Percentiles rank a stretch among this genome's conserved stretches.
Conservation (phyloP, 1,140 invertebrate species). For the Anadara kagoshimensis region DNA sequence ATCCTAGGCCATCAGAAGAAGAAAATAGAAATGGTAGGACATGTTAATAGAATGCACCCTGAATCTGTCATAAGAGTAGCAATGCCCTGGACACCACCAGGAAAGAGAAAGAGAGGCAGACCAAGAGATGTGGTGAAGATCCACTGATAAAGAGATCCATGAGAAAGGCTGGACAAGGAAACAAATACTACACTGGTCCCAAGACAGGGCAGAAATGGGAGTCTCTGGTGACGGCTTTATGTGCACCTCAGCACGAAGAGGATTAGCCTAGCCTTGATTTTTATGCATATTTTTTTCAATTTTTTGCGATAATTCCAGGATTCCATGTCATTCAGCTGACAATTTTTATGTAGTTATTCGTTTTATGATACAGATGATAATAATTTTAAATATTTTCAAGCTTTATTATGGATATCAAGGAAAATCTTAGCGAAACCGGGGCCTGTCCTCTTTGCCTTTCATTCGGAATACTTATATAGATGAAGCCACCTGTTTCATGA, state of each 20-base stretch:
- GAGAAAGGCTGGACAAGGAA: conserved; percentile 8
- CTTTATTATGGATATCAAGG: too few relatives aligned
- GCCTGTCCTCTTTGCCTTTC: too few relatives aligned
- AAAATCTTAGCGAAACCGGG: too few relatives aligned
- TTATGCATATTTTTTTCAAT: too few relatives aligned
- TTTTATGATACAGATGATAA: too few relatives aligned
- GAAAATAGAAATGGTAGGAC: conserved; percentile 25
- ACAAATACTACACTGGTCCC: conserved; percentile 19
- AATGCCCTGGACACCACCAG: conserved; percentile 26
- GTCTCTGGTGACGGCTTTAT: conserved; percentile 29
- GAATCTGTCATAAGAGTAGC: conserved; percentile 21
- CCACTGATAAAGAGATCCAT: conserved; percentile 21
- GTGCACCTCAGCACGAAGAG: conserved; percentile 16
- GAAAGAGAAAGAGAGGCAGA: conserved; percentile 21
- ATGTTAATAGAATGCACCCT: conserved; percentile 25
- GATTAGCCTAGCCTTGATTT: conserved; percentile 19
- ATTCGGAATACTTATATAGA: too few relatives aligned
- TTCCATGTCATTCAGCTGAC: too few relatives aligned
- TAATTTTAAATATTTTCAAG: too few relatives aligned
- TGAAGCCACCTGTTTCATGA: too few relatives aligned
- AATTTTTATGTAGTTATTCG: too few relatives aligned
- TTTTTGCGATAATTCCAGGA: too few relatives aligned
- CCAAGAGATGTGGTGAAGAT: conserved; percentile 19
- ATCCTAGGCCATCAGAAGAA: too few relatives aligned
- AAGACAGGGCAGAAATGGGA: conserved; percentile 11